Base-by-base conservation (phyloP, 2,888 invertebrate species). In the Bombyx huttoni region DNA sequence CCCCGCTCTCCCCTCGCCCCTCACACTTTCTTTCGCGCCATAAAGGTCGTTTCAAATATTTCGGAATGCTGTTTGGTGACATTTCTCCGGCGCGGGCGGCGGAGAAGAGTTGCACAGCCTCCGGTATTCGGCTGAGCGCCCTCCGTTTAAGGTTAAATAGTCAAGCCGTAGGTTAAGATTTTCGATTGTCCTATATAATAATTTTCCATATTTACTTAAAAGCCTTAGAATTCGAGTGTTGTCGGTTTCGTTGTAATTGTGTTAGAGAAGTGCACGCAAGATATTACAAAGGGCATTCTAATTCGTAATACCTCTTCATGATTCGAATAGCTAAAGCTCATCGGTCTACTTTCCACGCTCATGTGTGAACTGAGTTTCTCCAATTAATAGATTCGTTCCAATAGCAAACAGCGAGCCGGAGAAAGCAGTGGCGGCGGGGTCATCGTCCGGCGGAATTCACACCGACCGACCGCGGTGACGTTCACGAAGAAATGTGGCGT, bases 31-130 rank as follows among this genome's bases (percentile, higher is more conserved):
- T 87, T 87, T 88, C 87, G 87, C 87, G 85, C 87, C 87, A 86
- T 88, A 87, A 86, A 88, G 87, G 87, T 87, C 87, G 87, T 87
- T 86, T 88, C 86, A 88, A 88, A 88, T 87, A 87, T 86, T 86
- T 86, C 76, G 87, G 87, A 88, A 87, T 87, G 87, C 81, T 75
- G 87, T 79, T 81, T 81, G 85, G 86, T 87, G 87, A 88, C 87
- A 88, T 88, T 88, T 86, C 84, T 78, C 83, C 85, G 78, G 75
- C 77, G 75, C 77, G 73, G 73, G 69, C 69, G 70, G 75, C 70
- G 72, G 71, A 73, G 74, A 74, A 65, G 76, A 72, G 75, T 75
- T 74, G 74, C 77, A 78, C 78, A 75, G 79, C 77, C 78, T 75
- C 73, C 73, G 74, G 74, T 75, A 73, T 72, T 75, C 67, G 72